Percentiles rank a stretch among this genome's conserved stretches.
Evolutionary conservation across 2,888 invertebrate species (phyloP).

Genomic region (Brachynemurus nebulosus): DNA sequence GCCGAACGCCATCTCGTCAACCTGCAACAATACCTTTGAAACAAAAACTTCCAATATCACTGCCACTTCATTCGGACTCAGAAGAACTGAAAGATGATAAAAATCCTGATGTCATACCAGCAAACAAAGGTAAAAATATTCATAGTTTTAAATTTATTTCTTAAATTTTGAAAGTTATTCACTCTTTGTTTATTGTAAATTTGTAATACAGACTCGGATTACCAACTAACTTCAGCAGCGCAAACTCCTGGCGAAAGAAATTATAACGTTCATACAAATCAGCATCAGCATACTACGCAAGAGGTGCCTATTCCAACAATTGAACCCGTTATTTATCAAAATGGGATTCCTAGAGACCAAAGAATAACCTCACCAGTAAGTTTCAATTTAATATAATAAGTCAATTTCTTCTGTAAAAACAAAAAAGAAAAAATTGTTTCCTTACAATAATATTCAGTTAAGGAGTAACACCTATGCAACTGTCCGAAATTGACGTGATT

Average conservation of each 20-base stretch:
- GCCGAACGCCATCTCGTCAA: slow-evolving; percentile 37
- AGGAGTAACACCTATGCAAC: no score
- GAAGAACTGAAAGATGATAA: slow-evolving; percentile 70
- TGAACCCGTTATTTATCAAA: slow-evolving; percentile 3
- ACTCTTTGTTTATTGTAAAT: background rate
- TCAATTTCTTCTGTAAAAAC: no score
- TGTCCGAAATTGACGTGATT: no score
- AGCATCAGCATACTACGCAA: slow-evolving; percentile 1
- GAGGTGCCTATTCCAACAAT: background rate
- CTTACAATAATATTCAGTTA: no score
- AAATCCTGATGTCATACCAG: slow-evolving; percentile 79
- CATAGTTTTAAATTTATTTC: no score
- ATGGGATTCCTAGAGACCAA: slow-evolving; percentile 3
- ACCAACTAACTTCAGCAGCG: slow-evolving; percentile 54
- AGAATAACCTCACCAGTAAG: slow-evolving; percentile 1
- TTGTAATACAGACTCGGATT: slow-evolving; percentile 46
- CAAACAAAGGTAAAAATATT: slow-evolving; percentile 68
- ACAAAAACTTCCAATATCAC: slow-evolving; percentile 51
- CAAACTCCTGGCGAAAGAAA: slow-evolving; percentile 44
- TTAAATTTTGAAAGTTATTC: background rate
- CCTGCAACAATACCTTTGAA: slow-evolving; percentile 38
- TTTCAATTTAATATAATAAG: no score
- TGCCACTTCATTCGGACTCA: slow-evolving; percentile 45
- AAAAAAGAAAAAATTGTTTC: no score
- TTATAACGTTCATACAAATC: slow-evolving; percentile 20